These are phyloP conservation scores for Bombus superbus DNA, from an alignment of 1,140 invertebrate genomes.

Conservation along the genomic window DNA sequence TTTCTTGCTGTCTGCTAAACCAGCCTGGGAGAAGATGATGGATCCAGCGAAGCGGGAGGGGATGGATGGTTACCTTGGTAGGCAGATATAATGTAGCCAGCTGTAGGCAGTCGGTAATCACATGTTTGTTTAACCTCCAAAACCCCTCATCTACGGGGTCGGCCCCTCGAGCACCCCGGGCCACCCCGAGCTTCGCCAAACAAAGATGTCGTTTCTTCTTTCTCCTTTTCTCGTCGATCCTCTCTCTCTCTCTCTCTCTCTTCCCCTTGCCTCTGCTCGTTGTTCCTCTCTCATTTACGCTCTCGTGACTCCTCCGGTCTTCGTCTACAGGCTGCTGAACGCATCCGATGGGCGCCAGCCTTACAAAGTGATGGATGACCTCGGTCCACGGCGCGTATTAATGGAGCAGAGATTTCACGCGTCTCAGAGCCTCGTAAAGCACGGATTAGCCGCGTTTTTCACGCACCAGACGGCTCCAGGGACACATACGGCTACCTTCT, in stretches of 20 bases:
- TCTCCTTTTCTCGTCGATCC: conserved; percentile 45
- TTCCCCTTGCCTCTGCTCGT: conserved; percentile 7
- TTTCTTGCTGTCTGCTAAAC: neutral
- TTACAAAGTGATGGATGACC: conserved; percentile 75
- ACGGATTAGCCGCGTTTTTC: conserved; percentile 64
- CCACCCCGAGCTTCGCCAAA: conserved; percentile 79
- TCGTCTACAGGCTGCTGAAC: conserved; percentile 14
- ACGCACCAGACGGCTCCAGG: conserved; percentile 15
- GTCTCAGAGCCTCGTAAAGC: conserved; percentile 72
- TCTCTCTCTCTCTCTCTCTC: neutral
- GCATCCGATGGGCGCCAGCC: conserved; percentile 29
- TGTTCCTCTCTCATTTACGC: conserved; percentile 1
- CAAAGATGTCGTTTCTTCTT: conserved; percentile 77
- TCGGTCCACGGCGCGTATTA: conserved; percentile 72
- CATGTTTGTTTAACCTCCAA: conserved; percentile 83
- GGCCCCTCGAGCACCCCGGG: conserved; percentile 75
- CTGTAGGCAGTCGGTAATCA: conserved; percentile 83
- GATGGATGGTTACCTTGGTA: conserved; percentile 75
- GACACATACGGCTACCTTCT: neutral
- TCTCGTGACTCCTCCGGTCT: neutral
- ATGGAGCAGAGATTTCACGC: conserved; percentile 79
- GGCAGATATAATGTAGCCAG: conserved; percentile 82
- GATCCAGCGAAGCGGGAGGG: conserved; percentile 46
- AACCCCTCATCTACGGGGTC: conserved; percentile 80
- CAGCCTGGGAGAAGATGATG: conserved; percentile 54